These are phyloP conservation scores for Ciconia maguari DNA, from an alignment of 2,113 vertebrate species.

Conservation along the genomic window DNA sequence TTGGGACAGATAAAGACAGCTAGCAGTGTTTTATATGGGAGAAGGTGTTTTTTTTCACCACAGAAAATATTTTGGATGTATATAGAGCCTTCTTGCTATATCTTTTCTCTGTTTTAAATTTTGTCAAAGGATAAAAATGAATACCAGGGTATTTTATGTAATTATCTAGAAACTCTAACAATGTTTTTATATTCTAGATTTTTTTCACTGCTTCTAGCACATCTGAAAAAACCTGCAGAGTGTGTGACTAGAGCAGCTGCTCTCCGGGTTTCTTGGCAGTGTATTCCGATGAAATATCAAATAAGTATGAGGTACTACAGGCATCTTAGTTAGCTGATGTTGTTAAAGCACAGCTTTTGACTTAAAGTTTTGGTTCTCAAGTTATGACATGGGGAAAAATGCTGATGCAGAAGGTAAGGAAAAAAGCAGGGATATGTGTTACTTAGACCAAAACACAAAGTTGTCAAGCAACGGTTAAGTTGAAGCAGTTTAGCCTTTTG, in stretches of 20 bases:
- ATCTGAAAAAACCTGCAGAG: not conserved
- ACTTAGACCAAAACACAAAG: not conserved
- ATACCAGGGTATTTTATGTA: not conserved
- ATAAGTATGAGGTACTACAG: not conserved
- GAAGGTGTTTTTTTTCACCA: not conserved
- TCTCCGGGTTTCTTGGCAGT: not conserved
- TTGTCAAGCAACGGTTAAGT: not conserved
- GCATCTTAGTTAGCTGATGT: not conserved
- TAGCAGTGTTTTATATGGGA: not conserved
- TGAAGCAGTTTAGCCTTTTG: not conserved
- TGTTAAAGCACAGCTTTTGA: not conserved
- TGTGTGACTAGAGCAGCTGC: not conserved
- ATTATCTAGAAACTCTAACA: not conserved
- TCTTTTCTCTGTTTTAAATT: not conserved
- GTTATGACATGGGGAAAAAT: not conserved
- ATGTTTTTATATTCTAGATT: not conserved
- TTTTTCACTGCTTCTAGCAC: not conserved
- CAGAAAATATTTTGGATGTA: not conserved
- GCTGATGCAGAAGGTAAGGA: not conserved
- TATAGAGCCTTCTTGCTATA: not conserved
- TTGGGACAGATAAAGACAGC: not conserved
- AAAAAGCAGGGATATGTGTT: not conserved
- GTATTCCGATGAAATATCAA: not conserved
- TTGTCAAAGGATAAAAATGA: not conserved
- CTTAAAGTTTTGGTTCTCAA: not conserved